Evolutionary conservation across 2,888 invertebrate species (phyloP), one percentile per base, ranked within the genome.

Genomic region (Chydorus sphaericus): DNA sequence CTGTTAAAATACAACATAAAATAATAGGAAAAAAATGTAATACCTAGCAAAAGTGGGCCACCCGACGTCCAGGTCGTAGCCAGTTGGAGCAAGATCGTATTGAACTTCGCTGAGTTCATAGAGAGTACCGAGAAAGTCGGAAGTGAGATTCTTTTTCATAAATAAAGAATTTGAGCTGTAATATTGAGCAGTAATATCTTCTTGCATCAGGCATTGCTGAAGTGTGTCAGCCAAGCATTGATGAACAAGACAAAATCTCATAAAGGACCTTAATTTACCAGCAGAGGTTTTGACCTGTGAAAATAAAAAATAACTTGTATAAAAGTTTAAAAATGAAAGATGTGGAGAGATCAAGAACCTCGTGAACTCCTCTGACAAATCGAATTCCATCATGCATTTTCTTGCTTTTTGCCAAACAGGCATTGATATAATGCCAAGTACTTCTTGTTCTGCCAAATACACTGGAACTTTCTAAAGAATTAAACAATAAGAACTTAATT

Each of bases 1-100:
- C n/a, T n/a, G n/a, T n/a, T n/a, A n/a, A n/a, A n/a, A n/a, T n/a
- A n/a, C n/a, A n/a, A n/a, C n/a, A n/a, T n/a, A 36, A 36, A 36
- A 36, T 36, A 36, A 14, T 26, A 26, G 28, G 26, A n/a, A 26
- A 16, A 44, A 23, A 44, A 4, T 7, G 26, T 14, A 8, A 44
- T 63, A 70, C 70, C 67, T 67, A 52, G 70, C 66, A 65, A 70
- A 71, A 49, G 69, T 68, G 14, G 72, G 72, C 71, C 71, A 71
- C 4, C 67, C 63, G 56, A 66, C 66, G 61, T 71, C 71, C 56
- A 71, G 66, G 63, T 71, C 71, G 62, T 69, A 68, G 57, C 70
- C 69, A 57, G 66, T 62, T 20, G 71, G 66, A 51, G 67, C 64
- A 57, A 72, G 67, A 65, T 71, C 71, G 67, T 71, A 72, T 59